Base-by-base conservation (phyloP, 2,888 invertebrate genomes). In the Acrobasis consociella region DNA sequence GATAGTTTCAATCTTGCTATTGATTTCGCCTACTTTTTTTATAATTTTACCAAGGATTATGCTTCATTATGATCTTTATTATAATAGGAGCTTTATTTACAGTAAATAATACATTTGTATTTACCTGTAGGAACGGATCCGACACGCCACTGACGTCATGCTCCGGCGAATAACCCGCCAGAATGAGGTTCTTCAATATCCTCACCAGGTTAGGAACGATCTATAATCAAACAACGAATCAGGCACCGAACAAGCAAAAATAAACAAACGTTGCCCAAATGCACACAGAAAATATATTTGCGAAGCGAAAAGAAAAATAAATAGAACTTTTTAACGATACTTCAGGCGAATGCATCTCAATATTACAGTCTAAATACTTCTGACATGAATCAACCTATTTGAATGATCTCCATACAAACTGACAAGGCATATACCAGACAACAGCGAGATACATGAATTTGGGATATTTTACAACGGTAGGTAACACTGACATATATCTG, bases 101-200 rank as follows among this genome's bases (percentile, higher is more conserved):
- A 31, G 22, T 22, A 22, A 3, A 22, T 2, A 22, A 22, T 1
- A 42, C 42, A n/a, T 5, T 3, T 46, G 58, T 69, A 67, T 49
- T 74, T 87, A 98, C 98, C 95, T 99, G 99, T 70, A 99, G 94
- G 93, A 99, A 99, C 56, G 99, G 99, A 93, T 99, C 99, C 73
- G 99, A 99, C 53, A 99, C 99, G 31, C 99, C 99, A 68, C 99
- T 99, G 55, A 99, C 99, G 89, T 99, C 99, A 87, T 99, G 99
- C 84, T 99, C 99, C 11, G 99, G 99, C 39, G 99, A 99, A 92
- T 99, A 99, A 37, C 99, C 99, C 62, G 99, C 98, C 93, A 99
- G 94, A 74, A 99, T 99, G 72, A 99, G 94, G 89, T 99, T 99
- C 93, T 99, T 99, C 87, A 99, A 92, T 86, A 99, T 99, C 80